Conservation (phyloP, 2,888 invertebrate species). For the Standfussiana lucernea region DNA sequence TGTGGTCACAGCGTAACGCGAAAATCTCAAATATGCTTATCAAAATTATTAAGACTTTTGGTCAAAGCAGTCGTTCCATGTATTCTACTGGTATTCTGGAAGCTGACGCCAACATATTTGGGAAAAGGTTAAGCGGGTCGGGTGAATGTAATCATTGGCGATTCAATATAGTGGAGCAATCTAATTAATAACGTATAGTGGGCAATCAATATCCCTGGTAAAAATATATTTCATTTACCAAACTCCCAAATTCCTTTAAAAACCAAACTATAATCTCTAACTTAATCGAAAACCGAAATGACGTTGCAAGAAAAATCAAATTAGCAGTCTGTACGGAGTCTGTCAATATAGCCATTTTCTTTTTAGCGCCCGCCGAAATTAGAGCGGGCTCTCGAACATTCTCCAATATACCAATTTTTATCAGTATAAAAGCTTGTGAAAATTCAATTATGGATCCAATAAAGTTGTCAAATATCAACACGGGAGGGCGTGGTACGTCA, state of each 20-base stretch:
- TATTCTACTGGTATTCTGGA: neutral
- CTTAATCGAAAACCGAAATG: conserved; percentile 30
- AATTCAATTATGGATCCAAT: conserved; percentile 85
- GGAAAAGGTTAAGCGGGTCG: neutral
- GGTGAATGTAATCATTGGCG: no score
- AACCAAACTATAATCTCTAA: conserved; percentile 20
- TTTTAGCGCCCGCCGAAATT: conserved; percentile 63
- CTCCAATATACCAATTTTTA: conserved; percentile 78
- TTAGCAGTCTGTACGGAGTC: conserved; percentile 52
- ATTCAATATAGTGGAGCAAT: neutral
- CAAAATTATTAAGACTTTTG: neutral
- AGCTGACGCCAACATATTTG: neutral
- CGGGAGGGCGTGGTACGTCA: conserved; percentile 67
- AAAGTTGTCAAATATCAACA: conserved; percentile 86
- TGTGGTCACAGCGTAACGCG: neutral
- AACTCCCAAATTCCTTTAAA: neutral
- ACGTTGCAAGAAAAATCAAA: conserved; percentile 53
- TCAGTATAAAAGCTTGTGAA: conserved; percentile 81
- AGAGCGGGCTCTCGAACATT: conserved; percentile 64
- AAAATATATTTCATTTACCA: neutral
- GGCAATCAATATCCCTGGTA: neutral
- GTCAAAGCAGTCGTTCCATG: neutral
- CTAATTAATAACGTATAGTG: neutral
- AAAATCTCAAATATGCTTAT: neutral
- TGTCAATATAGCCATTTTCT: conserved; percentile 70